phyloP scores from a whole-genome alignment of 37 sponge, comb jelly and placozoan species.

The Amphimedon queenslandica region DNA sequence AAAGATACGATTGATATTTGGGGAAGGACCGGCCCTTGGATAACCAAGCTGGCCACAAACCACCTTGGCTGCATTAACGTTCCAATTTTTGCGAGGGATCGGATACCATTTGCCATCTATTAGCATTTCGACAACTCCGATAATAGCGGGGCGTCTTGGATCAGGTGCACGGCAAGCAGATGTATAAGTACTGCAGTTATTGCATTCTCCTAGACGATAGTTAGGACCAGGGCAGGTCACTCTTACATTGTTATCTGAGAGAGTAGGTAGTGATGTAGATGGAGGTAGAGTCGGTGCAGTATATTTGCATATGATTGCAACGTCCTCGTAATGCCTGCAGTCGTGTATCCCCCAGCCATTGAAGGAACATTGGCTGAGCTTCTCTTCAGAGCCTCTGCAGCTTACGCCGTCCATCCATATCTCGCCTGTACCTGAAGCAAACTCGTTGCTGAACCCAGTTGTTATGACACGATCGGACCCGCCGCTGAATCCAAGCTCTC shows the following conservation, averaged over 20 bases:
- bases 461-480: background rate
- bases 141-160: background rate
- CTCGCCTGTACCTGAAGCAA: constrained; percentile 43
- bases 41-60: constrained; percentile 19
- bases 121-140: constrained; percentile 9
- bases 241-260: constrained; percentile 22
- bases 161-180: background rate
- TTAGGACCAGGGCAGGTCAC: constrained; percentile 27
- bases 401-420: constrained; percentile 52
- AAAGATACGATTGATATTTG: constrained; percentile 12
- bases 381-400: constrained; percentile 36
- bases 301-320: constrained; percentile 44
- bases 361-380: constrained; percentile 31
- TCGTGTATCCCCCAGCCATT: constrained; percentile 41
- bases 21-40: constrained; percentile 13
- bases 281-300: background rate
- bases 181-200: background rate
- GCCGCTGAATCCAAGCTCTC: constrained; percentile 31
- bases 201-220: background rate
- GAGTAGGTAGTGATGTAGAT: background rate
- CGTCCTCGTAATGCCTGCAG: constrained; percentile 58
- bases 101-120: constrained; percentile 14
- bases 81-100: background rate
- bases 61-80: background rate
- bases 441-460: constrained; percentile 21